Percentiles rank a stretch among this genome's conserved stretches.
Evolutionary conservation across 1,140 invertebrate genomes (phyloP).

Genomic region (Danaus melanippus): DNA sequence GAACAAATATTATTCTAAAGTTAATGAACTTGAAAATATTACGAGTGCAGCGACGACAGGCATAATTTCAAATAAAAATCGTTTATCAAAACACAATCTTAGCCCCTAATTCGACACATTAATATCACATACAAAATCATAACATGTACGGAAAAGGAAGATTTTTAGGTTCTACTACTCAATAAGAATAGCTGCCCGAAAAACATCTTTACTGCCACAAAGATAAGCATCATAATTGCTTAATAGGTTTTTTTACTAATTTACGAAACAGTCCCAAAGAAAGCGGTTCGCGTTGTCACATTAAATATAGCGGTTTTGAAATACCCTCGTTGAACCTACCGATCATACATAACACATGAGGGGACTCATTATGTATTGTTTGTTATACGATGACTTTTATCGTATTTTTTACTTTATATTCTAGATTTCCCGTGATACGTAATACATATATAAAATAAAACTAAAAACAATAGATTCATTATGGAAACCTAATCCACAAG

Average conservation of each 20-base stretch:
- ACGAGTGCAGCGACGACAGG: too few relatives aligned
- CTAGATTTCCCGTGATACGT: too few relatives aligned
- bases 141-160: slow-evolving; percentile 13
- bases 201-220: not conserved
- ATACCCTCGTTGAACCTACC: slow-evolving; percentile 14
- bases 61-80: too few relatives aligned
- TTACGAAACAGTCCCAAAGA: slow-evolving; percentile 19
- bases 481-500: too few relatives aligned
- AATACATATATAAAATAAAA: too few relatives aligned
- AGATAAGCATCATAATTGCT: slow-evolving; percentile 5
- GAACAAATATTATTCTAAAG: too few relatives aligned
- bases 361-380: slow-evolving; percentile 34
- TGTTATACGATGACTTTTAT: slow-evolving; percentile 10
- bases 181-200: slow-evolving; percentile 7
- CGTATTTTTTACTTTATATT: too few relatives aligned
- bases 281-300: slow-evolving; percentile 23
- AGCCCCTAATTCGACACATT: not conserved
- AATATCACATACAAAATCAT: slow-evolving; percentile 8
- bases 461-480: too few relatives aligned
- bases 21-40: too few relatives aligned
- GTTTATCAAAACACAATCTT: too few relatives aligned
- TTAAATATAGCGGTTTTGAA: slow-evolving; percentile 18
- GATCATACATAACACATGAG: slow-evolving; percentile 50
- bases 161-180: slow-evolving; percentile 12
- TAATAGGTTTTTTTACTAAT: slow-evolving; percentile 12